phyloP scores from a whole-genome alignment of 1,140 invertebrate genomes.

The Andricus grossulariae region DNA sequence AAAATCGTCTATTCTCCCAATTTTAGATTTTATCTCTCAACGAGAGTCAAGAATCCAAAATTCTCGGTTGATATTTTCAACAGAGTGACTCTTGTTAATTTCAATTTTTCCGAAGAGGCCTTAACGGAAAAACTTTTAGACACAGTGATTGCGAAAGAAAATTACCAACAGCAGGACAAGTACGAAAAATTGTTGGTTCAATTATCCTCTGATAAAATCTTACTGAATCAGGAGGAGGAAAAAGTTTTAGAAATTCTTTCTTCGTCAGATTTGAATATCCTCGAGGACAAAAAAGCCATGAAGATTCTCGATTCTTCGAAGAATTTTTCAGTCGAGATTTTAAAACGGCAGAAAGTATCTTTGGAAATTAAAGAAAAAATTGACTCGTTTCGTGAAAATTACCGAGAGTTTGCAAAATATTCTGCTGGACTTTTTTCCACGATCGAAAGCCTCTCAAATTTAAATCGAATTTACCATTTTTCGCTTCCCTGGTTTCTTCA shows the following conservation, averaged over 20 bases:
- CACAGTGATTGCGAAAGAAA: conserved; percentile 81
- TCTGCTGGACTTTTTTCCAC: conserved; percentile 82
- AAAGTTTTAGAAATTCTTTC: conserved; percentile 83
- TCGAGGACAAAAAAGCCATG: conserved; percentile 85
- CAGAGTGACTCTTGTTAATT: conserved; percentile 83
- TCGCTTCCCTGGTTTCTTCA: conserved; percentile 82
- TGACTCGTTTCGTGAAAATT: conserved; percentile 78
- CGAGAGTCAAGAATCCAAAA: conserved; percentile 73
- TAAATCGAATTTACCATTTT: conserved; percentile 87
- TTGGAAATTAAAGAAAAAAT: conserved; percentile 71
- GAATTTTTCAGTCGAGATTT: conserved; percentile 78
- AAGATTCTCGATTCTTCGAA: conserved; percentile 82
- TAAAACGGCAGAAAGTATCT: conserved; percentile 78
- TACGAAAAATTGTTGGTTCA: conserved; percentile 80
- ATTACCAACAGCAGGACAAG: conserved; percentile 82
- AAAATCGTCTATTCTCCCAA: conserved; percentile 72
- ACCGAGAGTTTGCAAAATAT: conserved; percentile 80
- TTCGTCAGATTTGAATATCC: conserved; percentile 81
- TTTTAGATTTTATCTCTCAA: conserved; percentile 67
- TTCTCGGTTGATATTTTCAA: conserved; percentile 80
- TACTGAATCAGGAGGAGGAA: conserved; percentile 83
- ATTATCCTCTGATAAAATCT: conserved; percentile 79
- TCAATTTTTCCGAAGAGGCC: conserved; percentile 81
- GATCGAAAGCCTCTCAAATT: conserved; percentile 79
- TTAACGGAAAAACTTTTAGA: conserved; percentile 83